phyloP scores from a whole-genome alignment of 2,797 vertebrate genomes.

The Sebastes trivittatus region DNA sequence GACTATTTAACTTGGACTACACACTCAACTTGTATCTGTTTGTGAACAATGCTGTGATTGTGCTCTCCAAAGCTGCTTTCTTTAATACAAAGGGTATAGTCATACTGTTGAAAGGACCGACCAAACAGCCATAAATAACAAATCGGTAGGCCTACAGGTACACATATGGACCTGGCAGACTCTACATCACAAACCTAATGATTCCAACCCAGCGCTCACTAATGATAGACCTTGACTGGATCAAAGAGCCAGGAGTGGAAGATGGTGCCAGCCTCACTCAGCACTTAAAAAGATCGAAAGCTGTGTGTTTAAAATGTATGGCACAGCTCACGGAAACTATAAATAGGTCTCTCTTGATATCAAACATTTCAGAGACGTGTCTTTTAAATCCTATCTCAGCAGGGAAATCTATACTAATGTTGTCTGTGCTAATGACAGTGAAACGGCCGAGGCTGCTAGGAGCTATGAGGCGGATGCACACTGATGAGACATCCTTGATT shows the following conservation, averaged over 20 bases:
- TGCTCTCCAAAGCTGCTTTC: neutral
- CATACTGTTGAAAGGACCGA: neutral
- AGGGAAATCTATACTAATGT: slow-evolving; percentile 43
- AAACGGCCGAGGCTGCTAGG: slow-evolving; percentile 16
- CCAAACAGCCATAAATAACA: neutral
- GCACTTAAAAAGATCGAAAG: slow-evolving; percentile 24
- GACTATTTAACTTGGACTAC: neutral
- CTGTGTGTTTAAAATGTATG: slow-evolving; percentile 44
- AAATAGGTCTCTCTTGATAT: slow-evolving; percentile 33
- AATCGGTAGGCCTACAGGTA: neutral
- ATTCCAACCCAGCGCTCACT: neutral
- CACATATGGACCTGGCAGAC: neutral
- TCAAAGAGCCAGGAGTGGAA: slow-evolving; percentile 30
- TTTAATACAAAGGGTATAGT: neutral
- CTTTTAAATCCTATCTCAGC: slow-evolving; percentile 41
- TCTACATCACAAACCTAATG: slow-evolving; percentile 7
- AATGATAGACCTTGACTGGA: slow-evolving; percentile 16
- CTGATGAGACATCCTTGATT: slow-evolving; percentile 24
- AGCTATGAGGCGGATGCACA: neutral
- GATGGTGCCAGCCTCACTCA: slow-evolving; percentile 13
- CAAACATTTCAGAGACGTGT: slow-evolving; percentile 19
- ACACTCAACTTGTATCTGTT: neutral
- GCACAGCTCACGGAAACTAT: slow-evolving; percentile 24
- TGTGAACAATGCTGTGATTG: neutral
- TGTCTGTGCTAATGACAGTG: slow-evolving; percentile 38